A percentile compares a stretch with the other conserved stretches of the same genome.
Conservation (phyloP, 1,140 invertebrate species). For the Ceratina australensis region DNA sequence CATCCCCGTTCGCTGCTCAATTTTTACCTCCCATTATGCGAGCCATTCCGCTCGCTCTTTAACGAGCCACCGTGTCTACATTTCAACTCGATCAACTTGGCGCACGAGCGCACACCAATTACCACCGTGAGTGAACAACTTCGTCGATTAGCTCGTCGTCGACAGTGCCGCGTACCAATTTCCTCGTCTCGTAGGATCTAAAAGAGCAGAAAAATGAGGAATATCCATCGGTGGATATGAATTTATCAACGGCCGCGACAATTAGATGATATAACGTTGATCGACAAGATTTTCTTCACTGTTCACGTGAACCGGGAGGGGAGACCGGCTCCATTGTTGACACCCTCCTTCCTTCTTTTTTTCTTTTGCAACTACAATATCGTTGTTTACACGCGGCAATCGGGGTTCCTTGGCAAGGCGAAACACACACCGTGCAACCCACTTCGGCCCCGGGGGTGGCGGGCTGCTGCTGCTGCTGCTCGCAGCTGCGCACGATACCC, state of each 20-base stretch:
- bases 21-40: slow-evolving; percentile 11
- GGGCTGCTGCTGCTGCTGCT: slow-evolving; percentile 4
- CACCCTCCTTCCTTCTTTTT: background rate
- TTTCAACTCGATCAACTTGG: background rate
- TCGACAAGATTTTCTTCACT: slow-evolving; percentile 35
- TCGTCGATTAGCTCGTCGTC: background rate
- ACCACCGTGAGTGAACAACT: background rate
- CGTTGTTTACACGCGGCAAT: slow-evolving; percentile 52
- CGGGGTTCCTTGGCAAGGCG: slow-evolving; percentile 53
- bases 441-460: slow-evolving; percentile 30
- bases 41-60: background rate
- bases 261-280: slow-evolving; percentile 13
- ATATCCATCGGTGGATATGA: background rate
- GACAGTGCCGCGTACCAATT: slow-evolving; percentile 4
- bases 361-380: slow-evolving; percentile 31
- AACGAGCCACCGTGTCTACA: background rate
- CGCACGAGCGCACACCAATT: background rate
- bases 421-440: slow-evolving; percentile 44
- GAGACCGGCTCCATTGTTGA: slow-evolving; percentile 27
- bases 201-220: background rate
- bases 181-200: background rate
- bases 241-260: slow-evolving; percentile 6
- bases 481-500: slow-evolving; percentile 67
- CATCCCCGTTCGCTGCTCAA: background rate
- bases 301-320: slow-evolving; percentile 23